Conservation (phyloP, 2,113 vertebrate species). For the Alaudala cheleensis region DNA sequence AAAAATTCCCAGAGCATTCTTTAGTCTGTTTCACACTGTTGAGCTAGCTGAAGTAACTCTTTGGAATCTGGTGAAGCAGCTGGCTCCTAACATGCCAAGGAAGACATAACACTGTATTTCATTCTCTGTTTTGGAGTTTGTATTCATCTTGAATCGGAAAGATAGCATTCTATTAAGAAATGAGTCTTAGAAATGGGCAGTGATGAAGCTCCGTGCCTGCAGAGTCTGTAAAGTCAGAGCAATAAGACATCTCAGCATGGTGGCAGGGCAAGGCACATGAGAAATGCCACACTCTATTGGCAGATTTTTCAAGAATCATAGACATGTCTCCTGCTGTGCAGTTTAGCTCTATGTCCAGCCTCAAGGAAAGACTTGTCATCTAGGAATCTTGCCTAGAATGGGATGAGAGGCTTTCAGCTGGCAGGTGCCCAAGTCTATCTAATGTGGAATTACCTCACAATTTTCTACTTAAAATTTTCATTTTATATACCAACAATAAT, state of each 20-base stretch:
- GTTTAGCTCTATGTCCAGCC: not conserved
- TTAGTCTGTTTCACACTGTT: not conserved
- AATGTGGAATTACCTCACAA: not conserved
- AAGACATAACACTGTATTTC: not conserved
- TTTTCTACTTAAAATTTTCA: not conserved
- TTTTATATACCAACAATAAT: not conserved
- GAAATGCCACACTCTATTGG: not conserved
- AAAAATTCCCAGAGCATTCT: not conserved
- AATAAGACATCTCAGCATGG: not conserved
- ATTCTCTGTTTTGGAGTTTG: not conserved
- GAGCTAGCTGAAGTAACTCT: not conserved
- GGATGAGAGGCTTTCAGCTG: not conserved
- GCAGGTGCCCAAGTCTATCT: not conserved
- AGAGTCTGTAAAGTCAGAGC: not conserved
- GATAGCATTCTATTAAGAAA: not conserved
- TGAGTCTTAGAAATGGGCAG: not conserved
- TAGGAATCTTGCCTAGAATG: not conserved
- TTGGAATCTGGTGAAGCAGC: not conserved
- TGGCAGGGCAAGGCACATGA: not conserved
- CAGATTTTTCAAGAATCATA: not conserved
- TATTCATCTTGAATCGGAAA: not conserved
- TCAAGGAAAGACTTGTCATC: not conserved
- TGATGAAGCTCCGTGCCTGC: accelerated
- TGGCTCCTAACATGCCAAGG: not conserved
- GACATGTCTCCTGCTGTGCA: not conserved